A percentile compares a stretch with the other conserved stretches of the same genome.
Evolutionary conservation across 2,888 invertebrate species (phyloP).

Genomic region (Ypsolopha scabrella): DNA sequence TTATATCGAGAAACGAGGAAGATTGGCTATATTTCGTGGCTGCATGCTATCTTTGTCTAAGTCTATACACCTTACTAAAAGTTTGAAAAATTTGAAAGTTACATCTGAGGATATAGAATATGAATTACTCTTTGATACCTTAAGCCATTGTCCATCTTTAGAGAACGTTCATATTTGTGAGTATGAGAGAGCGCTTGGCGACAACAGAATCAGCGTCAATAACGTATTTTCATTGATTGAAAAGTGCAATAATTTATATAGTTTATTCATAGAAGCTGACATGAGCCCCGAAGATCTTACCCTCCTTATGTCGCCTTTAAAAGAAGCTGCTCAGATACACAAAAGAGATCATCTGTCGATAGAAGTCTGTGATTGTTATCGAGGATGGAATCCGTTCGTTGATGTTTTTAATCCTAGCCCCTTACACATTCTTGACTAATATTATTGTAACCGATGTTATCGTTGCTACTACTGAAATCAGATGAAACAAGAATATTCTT

Average conservation of each 20-base stretch:
- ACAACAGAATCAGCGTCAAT: slow-evolving; percentile 8
- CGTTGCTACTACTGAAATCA: no score
- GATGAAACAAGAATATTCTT: no score
- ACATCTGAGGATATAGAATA: slow-evolving; percentile 28
- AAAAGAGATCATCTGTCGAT: slow-evolving; percentile 20
- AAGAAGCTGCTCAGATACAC: slow-evolving; percentile 17
- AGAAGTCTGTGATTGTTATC: slow-evolving; percentile 24
- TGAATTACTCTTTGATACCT: slow-evolving; percentile 19
- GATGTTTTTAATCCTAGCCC: slow-evolving; percentile 35
- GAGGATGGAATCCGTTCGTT: slow-evolving; percentile 30
- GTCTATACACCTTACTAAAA: slow-evolving; percentile 17
- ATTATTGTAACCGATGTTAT: background rate
- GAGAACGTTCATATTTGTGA: slow-evolving; percentile 32
- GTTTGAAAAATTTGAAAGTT: slow-evolving; percentile 24
- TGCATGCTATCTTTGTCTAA: slow-evolving; percentile 18
- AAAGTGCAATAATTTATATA: slow-evolving; percentile 22
- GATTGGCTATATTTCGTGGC: slow-evolving; percentile 12
- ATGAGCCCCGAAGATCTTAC: slow-evolving; percentile 21
- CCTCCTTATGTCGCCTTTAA: slow-evolving; percentile 19
- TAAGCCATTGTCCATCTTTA: slow-evolving; percentile 20
- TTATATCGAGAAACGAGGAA: slow-evolving; percentile 19
- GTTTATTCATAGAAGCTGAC: slow-evolving; percentile 29
- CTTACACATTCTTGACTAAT: slow-evolving; percentile 17
- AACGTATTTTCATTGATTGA: slow-evolving; percentile 18
- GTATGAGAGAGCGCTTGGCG: slow-evolving; percentile 17